Percentiles rank a stretch among this genome's conserved stretches.
Conservation (phyloP, 2,797 vertebrate genomes). For the Brachymystax lenok region DNA sequence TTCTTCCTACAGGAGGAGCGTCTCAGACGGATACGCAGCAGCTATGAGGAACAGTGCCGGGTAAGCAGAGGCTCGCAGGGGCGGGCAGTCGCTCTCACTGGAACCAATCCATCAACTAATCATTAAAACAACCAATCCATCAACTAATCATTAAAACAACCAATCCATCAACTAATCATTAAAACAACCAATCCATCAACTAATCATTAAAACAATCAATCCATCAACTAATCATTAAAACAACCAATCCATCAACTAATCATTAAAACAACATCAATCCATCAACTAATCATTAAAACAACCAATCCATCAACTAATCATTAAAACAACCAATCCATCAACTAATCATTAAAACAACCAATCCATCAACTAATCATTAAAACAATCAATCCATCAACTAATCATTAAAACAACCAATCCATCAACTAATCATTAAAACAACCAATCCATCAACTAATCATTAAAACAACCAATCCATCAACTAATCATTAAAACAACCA, state of each 20-base stretch:
- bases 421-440: too few species aligned
- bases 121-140: background rate
- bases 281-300: background rate
- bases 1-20: slow-evolving; percentile 91
- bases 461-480: background rate
- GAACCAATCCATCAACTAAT: background rate
- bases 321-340: too few species aligned
- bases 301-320: background rate
- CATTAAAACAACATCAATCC: too few species aligned
- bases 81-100: background rate
- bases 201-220: too few species aligned
- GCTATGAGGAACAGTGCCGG: slow-evolving; percentile 89
- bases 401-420: background rate
- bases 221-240: background rate
- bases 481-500: too few species aligned
- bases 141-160: too few species aligned
- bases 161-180: background rate
- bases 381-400: too few species aligned
- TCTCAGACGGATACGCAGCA: slow-evolving; percentile 79
- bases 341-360: background rate
- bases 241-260: background rate
- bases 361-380: background rate
- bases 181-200: background rate
- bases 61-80: slow-evolving; percentile 65
- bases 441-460: too few species aligned